phyloP scores from a whole-genome alignment of 2,113 vertebrate species.

The Phoxinus phoxinus region DNA sequence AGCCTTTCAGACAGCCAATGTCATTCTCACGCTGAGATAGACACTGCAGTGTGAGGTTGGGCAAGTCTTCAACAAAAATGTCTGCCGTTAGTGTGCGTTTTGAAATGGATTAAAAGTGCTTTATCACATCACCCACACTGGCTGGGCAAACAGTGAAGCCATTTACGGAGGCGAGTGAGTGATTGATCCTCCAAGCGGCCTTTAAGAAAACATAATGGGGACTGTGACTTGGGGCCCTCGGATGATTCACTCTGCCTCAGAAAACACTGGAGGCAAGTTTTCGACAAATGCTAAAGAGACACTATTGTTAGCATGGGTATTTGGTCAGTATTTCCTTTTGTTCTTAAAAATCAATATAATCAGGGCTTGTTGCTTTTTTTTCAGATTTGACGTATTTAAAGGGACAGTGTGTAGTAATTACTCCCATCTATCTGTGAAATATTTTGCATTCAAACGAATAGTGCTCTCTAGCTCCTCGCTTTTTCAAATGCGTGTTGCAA shows the following conservation, averaged over 20 bases:
- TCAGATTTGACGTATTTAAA: neutral
- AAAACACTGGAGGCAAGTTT: constrained; percentile 22
- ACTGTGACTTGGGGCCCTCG: neutral
- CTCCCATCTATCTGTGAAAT: no score
- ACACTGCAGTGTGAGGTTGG: neutral
- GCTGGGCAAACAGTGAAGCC: constrained; percentile 21
- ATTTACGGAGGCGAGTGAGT: constrained; percentile 35
- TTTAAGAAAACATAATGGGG: constrained; percentile 39
- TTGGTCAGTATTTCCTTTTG: neutral
- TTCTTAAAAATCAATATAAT: neutral
- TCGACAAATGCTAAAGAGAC: neutral
- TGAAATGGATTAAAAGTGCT: constrained; percentile 48
- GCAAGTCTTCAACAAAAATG: constrained; percentile 42
- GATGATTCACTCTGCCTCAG: constrained; percentile 38
- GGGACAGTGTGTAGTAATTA: no score
- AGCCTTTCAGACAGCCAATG: neutral
- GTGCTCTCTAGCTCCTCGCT: no score
- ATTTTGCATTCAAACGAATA: no score
- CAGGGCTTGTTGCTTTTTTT: neutral
- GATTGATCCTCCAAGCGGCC: constrained; percentile 42
- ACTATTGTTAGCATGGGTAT: constrained; percentile 8
- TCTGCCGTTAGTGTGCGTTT: constrained; percentile 34
- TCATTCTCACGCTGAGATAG: constrained; percentile 23
- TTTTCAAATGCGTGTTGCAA: no score
- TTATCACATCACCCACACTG: constrained; percentile 50